Percentiles rank a stretch among this genome's conserved stretches.
phyloP scores from a whole-genome alignment of 2,113 vertebrate genomes.

The Phrynosoma blainvillii region DNA sequence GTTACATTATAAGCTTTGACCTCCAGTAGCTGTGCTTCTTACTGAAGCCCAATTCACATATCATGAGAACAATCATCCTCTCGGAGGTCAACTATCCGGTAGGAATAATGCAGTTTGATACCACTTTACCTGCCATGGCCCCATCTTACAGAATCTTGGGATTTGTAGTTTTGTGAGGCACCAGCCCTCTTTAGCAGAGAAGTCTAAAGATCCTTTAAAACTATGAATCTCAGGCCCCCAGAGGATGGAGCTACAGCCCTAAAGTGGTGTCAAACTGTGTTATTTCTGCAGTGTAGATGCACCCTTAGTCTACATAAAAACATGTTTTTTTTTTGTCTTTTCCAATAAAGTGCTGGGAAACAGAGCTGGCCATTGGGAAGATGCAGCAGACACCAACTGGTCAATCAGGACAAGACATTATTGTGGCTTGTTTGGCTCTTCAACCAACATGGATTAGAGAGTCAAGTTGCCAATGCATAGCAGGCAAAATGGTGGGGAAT shows the following conservation, averaged over 20 bases:
- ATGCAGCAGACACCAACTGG: too few species aligned
- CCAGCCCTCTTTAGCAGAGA: too few species aligned
- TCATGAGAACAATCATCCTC: background rate
- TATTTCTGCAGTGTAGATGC: too few species aligned
- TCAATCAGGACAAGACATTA: background rate
- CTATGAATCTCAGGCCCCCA: too few species aligned
- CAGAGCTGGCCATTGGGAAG: background rate
- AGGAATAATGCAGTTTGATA: too few species aligned
- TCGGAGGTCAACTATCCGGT: too few species aligned
- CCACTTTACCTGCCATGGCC: too few species aligned
- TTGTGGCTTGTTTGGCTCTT: background rate
- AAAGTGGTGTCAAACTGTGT: too few species aligned
- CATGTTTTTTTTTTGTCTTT: background rate
- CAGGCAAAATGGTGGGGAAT: background rate
- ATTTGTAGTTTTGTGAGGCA: too few species aligned
- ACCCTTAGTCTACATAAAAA: background rate
- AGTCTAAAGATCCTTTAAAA: too few species aligned
- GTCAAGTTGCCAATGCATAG: background rate
- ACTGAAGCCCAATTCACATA: background rate
- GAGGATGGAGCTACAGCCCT: too few species aligned
- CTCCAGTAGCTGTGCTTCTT: background rate
- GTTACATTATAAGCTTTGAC: background rate
- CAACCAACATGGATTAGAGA: background rate
- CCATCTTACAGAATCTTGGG: too few species aligned
- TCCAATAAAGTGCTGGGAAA: background rate